These are phyloP conservation scores for Lutraria rhynchaena DNA, from an alignment of 1,140 invertebrate genomes.

Conservation along the genomic window DNA sequence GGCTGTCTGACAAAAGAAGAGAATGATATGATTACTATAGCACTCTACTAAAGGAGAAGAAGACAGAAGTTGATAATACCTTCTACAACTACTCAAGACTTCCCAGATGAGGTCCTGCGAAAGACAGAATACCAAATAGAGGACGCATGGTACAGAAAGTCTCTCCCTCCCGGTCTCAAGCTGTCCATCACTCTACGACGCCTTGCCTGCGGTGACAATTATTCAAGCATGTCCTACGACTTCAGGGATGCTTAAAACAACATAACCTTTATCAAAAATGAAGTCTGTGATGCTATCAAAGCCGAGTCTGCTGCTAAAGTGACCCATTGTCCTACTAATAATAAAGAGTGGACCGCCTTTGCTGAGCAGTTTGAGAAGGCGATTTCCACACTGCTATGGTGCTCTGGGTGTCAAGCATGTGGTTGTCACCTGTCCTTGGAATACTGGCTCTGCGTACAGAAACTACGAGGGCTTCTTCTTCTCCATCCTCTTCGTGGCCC, in stretches of 20 bases:
- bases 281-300: conserved; percentile 46
- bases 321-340: neutral
- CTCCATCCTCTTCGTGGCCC: conserved; percentile 60
- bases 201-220: conserved; percentile 33
- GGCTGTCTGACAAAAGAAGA: conserved; percentile 4
- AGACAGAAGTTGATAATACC: no score
- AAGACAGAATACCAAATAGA: neutral
- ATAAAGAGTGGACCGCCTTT: conserved; percentile 2
- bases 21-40: neutral
- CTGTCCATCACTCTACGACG: conserved; percentile 39
- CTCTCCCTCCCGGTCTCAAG: no score
- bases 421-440: conserved; percentile 47
- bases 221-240: conserved; percentile 41
- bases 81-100: no score
- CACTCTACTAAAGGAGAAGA: neutral
- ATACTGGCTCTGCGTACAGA: conserved; percentile 53
- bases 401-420: conserved; percentile 64
- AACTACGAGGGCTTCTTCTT: conserved; percentile 63
- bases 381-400: no score
- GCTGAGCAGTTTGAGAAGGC: no score
- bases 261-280: conserved; percentile 36
- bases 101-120: no score
- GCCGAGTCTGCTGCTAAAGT: no score
- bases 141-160: neutral
- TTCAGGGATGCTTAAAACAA: conserved; percentile 35